Percentiles rank a stretch among this genome's conserved stretches.
phyloP scores from a whole-genome alignment of 1,140 invertebrate genomes.

The Cydia splendana region DNA sequence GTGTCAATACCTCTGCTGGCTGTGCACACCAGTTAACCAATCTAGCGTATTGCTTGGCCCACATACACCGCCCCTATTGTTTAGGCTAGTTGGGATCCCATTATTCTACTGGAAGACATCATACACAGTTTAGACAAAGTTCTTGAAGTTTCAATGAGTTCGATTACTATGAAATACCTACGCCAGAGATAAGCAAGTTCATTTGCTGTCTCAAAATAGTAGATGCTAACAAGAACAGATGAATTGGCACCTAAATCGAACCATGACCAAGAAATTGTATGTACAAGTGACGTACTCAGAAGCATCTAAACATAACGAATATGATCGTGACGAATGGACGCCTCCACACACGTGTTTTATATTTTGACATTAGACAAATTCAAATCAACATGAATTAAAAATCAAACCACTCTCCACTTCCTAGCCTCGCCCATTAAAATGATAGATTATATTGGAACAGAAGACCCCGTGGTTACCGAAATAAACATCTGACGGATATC shows the following conservation, averaged over 20 bases:
- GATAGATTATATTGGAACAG: conserved; percentile 32
- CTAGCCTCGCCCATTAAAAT: conserved; percentile 28
- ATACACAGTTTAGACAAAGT: neutral
- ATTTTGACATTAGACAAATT: conserved; percentile 17
- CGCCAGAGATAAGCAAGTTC: too few relatives aligned
- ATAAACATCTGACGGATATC: conserved; percentile 32
- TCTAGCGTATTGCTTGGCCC: conserved; percentile 34
- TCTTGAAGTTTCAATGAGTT: neutral
- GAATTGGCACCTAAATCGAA: neutral
- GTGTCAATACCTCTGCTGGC: neutral
- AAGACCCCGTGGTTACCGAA: conserved; percentile 23
- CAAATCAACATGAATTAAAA: conserved; percentile 10
- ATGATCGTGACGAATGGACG: neutral
- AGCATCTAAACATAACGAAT: neutral
- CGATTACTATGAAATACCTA: neutral
- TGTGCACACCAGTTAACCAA: conserved; percentile 35
- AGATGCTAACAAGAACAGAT: too few relatives aligned
- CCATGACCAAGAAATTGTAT: neutral
- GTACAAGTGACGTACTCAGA: neutral
- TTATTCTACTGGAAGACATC: neutral
- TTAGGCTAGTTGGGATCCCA: conserved; percentile 10
- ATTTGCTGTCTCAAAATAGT: too few relatives aligned
- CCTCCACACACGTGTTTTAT: neutral
- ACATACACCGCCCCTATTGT: conserved; percentile 36
- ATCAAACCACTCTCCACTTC: conserved; percentile 26